phyloP scores from a whole-genome alignment of 2,113 vertebrate species.

The Xenopus borealis region DNA sequence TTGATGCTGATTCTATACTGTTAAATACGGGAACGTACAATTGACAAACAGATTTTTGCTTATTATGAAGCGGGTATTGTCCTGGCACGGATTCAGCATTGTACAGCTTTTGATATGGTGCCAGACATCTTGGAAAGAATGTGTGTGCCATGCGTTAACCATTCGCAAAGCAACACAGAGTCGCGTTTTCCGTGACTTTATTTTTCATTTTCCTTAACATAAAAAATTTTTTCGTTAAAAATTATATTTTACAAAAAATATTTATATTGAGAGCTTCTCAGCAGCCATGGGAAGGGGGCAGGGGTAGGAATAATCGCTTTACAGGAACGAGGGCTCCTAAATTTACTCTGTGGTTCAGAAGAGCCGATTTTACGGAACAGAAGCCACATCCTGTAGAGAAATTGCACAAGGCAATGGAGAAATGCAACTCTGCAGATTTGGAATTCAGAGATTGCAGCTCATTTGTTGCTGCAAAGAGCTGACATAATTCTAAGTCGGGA shows the following conservation, averaged over 20 bases:
- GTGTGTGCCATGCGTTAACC: conserved; percentile 64
- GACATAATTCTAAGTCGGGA: no score
- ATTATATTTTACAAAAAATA: no score
- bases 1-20: conserved; percentile 31
- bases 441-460: conserved; percentile 39
- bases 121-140: conserved; percentile 71
- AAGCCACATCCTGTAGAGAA: background rate
- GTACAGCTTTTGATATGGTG: conserved; percentile 68
- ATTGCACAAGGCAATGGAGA: background rate
- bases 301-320: background rate
- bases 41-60: conserved; percentile 63
- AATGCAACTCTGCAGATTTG: background rate
- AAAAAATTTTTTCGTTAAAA: background rate
- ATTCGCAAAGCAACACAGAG: conserved; percentile 51
- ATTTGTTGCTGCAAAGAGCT: background rate
- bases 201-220: background rate
- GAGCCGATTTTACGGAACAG: background rate
- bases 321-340: background rate
- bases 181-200: conserved; percentile 20
- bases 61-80: conserved; percentile 66
- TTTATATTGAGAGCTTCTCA: no score
- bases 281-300: background rate
- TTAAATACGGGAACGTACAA: conserved; percentile 31
- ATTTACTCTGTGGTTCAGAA: background rate
- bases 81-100: conserved; percentile 62